Conservation (phyloP, 1,140 invertebrate genomes). For the Drosophila takahashii region DNA sequence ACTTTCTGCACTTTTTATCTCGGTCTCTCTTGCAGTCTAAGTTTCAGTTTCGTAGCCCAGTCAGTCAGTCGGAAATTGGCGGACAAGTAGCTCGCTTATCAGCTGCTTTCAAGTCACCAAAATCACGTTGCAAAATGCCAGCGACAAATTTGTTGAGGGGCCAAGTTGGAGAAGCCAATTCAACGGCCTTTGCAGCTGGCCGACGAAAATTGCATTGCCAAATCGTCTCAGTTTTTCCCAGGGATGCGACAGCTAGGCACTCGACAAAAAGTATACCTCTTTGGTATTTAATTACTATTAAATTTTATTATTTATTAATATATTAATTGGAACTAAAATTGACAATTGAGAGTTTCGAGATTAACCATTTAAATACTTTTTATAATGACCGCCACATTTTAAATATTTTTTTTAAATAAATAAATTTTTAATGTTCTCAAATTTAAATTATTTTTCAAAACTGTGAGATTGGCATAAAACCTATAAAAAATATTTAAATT, state of each 20-base stretch:
- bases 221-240: constrained; percentile 21
- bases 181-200: constrained; percentile 13
- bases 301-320: neutral
- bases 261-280: neutral
- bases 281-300: neutral
- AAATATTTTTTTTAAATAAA: no score
- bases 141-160: constrained; percentile 44
- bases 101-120: constrained; percentile 42
- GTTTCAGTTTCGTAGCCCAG: neutral
- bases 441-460: no score
- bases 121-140: constrained; percentile 68
- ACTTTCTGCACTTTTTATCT: constrained; percentile 35
- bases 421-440: no score
- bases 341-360: no score
- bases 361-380: no score
- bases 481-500: no score
- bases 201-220: constrained; percentile 45
- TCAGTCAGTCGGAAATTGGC: constrained; percentile 19
- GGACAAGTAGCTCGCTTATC: constrained; percentile 44
- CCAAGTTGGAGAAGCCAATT: constrained; percentile 7
- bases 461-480: no score
- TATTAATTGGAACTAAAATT: no score
- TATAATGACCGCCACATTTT: no score
- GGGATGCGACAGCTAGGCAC: constrained; percentile 14
- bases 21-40: constrained; percentile 9